These are phyloP conservation scores for Rhynchotus rufescens DNA, from an alignment of 2,797 vertebrate species.

Conservation along the genomic window DNA sequence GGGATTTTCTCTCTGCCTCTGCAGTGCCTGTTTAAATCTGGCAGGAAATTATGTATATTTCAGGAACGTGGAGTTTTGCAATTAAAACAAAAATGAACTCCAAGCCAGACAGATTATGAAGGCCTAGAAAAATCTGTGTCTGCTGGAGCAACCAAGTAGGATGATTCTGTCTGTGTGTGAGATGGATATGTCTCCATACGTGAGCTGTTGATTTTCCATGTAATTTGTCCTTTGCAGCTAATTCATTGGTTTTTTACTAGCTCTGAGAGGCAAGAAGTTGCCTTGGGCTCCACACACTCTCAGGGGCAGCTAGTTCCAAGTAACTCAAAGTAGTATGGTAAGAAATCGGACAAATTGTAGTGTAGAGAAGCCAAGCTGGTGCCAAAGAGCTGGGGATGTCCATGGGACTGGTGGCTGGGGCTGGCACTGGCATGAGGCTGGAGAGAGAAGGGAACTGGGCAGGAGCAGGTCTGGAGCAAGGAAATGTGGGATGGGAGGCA, in stretches of 20 bases:
- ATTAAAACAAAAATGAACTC: not conserved
- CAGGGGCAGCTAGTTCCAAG: not conserved
- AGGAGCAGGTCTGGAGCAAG: not conserved
- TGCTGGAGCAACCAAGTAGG: not conserved
- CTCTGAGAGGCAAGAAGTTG: not conserved
- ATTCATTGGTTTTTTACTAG: not conserved
- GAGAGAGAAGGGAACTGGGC: not conserved
- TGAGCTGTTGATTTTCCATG: not conserved
- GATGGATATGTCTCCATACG: not conserved
- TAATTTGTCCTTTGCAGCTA: not conserved
- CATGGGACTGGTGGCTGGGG: not conserved
- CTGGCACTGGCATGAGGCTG: not conserved
- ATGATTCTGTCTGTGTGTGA: not conserved
- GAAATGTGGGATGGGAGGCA: not conserved
- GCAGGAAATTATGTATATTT: not conserved
- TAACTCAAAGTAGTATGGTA: not conserved
- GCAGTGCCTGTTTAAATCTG: not conserved
- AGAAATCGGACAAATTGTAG: not conserved
- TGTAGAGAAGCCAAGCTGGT: not conserved
- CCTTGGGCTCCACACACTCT: not conserved
- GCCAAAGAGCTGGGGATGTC: not conserved
- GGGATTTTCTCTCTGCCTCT: not conserved
- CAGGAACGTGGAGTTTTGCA: not conserved
- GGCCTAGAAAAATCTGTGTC: not conserved
- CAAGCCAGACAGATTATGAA: not conserved